A percentile compares a stretch with the other conserved stretches of the same genome.
These are phyloP conservation scores for Molossus molossus DNA, from an alignment of 2,797 vertebrate genomes.

Conservation along the genomic window DNA sequence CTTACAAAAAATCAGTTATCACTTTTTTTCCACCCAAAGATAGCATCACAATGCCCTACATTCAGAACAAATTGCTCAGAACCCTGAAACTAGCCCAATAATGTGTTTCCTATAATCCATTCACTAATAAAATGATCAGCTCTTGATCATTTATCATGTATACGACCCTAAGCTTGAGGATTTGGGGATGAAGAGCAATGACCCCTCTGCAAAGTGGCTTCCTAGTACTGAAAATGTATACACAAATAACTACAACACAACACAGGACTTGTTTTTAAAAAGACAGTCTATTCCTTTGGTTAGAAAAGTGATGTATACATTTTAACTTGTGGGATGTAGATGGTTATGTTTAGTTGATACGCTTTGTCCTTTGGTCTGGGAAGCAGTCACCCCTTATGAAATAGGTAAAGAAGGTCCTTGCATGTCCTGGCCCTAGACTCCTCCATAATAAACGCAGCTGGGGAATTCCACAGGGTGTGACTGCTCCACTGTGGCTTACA, in stretches of 20 bases:
- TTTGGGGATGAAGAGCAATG: background rate
- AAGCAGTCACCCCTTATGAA: background rate
- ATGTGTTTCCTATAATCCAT: background rate
- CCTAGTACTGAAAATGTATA: background rate
- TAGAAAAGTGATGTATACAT: constrained; percentile 21
- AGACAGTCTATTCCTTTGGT: background rate
- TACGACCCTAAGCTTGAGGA: background rate
- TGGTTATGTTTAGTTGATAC: background rate
- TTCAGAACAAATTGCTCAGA: background rate
- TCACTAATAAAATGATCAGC: background rate
- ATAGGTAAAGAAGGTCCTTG: constrained; percentile 11
- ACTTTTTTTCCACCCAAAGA: background rate
- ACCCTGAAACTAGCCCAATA: background rate
- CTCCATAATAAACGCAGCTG: background rate
- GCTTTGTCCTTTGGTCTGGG: background rate
- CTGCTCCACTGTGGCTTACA: background rate
- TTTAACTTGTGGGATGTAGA: background rate
- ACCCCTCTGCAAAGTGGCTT: background rate
- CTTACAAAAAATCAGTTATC: background rate
- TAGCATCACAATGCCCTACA: background rate
- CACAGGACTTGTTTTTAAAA: background rate
- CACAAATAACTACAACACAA: background rate
- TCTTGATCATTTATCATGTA: background rate
- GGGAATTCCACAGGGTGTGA: background rate
- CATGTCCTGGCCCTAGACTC: background rate